These are phyloP conservation scores for Charanyca ferruginea DNA, from an alignment of 2,888 invertebrate species.

Conservation along the genomic window DNA sequence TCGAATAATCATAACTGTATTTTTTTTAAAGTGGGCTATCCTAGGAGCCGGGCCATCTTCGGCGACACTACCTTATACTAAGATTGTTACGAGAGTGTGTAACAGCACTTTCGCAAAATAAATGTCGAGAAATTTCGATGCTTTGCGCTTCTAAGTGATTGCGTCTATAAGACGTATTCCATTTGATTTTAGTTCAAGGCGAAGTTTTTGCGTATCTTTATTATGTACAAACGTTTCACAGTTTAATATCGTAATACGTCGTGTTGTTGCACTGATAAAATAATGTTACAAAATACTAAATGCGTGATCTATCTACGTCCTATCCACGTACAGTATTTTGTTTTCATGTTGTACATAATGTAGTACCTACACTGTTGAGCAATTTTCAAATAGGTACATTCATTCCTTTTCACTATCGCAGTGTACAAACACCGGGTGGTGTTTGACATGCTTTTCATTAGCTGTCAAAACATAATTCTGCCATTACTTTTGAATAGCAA, in stretches of 20 bases:
- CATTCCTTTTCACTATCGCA: too few species aligned
- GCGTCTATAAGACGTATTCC: neutral
- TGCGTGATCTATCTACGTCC: slow-evolving; percentile 39
- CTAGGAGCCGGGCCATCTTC: too few species aligned
- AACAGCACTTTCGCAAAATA: slow-evolving; percentile 9
- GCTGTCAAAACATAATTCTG: too few species aligned
- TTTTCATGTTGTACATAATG: neutral
- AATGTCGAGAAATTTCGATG: neutral
- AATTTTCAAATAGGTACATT: neutral
- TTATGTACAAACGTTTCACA: slow-evolving; percentile 33
- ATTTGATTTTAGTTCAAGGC: slow-evolving; percentile 31
- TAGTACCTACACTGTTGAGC: neutral
- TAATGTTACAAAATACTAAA: slow-evolving; percentile 20
- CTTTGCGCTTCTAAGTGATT: slow-evolving; percentile 11
- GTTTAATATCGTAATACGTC: slow-evolving; percentile 24
- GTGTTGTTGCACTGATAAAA: slow-evolving; percentile 36
- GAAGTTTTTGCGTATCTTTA: slow-evolving; percentile 29
- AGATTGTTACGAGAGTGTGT: neutral
- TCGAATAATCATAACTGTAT: too few species aligned
- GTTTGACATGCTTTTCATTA: too few species aligned
- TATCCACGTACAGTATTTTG: neutral
- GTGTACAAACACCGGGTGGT: too few species aligned
- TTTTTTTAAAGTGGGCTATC: too few species aligned
- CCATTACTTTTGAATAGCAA: too few species aligned
- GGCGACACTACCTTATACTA: too few species aligned